Evolutionary conservation across 2,888 invertebrate species (phyloP).

Genomic region (Dynastes grantii): DNA sequence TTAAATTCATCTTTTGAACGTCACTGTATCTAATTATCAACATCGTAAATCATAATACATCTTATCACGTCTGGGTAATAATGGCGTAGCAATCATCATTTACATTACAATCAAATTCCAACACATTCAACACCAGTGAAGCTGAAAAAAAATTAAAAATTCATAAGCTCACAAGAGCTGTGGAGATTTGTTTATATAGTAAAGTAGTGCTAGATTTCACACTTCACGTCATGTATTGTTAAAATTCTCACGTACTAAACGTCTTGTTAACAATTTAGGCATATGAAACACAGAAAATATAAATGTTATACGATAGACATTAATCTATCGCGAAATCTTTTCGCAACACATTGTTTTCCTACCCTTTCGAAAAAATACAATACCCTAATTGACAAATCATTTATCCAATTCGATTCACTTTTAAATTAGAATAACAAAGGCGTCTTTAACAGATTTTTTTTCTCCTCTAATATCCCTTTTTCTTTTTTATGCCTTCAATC

Average conservation of each 20-base stretch:
- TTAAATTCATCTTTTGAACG: too few species aligned
- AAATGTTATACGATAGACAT: neutral
- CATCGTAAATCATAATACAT: too few species aligned
- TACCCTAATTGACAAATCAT: too few species aligned
- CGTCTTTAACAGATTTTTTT: too few species aligned
- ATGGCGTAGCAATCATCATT: neutral
- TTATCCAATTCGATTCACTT: too few species aligned
- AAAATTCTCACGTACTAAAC: neutral
- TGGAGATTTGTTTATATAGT: slow-evolving; percentile 1
- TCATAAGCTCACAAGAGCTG: neutral
- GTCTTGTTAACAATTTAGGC: neutral
- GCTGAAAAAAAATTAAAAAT: slow-evolving; percentile 7
- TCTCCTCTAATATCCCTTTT: too few species aligned
- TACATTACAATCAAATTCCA: neutral
- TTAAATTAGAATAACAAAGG: too few species aligned
- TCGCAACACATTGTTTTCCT: too few species aligned
- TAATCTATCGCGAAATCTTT: neutral
- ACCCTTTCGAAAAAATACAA: too few species aligned
- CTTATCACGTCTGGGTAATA: too few species aligned
- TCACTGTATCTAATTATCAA: too few species aligned
- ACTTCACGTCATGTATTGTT: neutral
- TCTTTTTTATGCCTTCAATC: too few species aligned
- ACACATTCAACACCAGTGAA: neutral
- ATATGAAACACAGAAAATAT: neutral
- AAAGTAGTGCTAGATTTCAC: neutral